Conservation (phyloP, 2,888 invertebrate genomes). For the Cinara cedri region DNA sequence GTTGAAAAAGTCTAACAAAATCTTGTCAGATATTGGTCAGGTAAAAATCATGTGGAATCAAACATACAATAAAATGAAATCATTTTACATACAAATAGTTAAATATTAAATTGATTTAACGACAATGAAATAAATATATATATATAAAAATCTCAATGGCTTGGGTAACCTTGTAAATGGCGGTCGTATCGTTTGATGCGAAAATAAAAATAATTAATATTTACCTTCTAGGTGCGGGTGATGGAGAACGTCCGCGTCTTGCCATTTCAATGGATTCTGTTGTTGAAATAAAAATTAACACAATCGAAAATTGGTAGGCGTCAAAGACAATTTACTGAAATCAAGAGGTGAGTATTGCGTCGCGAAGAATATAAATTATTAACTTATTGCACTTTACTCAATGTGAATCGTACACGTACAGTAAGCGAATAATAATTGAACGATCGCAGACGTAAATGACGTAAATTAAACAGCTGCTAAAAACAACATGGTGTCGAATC, state of each 20-base stretch:
- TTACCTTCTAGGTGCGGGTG: slow-evolving; percentile 69
- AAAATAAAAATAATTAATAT: no score
- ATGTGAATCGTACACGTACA: background rate
- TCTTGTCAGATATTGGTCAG: no score
- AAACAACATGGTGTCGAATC: background rate
- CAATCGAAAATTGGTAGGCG: background rate
- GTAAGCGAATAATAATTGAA: background rate
- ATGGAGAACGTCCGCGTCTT: slow-evolving; percentile 77
- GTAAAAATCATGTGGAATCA: no score
- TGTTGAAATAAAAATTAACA: background rate
- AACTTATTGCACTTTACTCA: no score
- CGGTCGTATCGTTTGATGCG: no score
- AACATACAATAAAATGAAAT: no score
- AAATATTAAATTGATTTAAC: no score
- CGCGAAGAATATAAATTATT: no score
- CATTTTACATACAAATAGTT: no score
- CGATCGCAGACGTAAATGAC: background rate
- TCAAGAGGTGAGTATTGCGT: background rate
- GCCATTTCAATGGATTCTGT: slow-evolving; percentile 66
- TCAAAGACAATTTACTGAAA: background rate
- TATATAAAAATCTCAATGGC: no score
- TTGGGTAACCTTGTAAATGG: background rate
- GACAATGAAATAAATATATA: no score
- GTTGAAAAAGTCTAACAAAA: no score
- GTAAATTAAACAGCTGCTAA: slow-evolving; percentile 1